phyloP scores from a whole-genome alignment of 2,888 invertebrate genomes.

The Crepidodera aurea region DNA sequence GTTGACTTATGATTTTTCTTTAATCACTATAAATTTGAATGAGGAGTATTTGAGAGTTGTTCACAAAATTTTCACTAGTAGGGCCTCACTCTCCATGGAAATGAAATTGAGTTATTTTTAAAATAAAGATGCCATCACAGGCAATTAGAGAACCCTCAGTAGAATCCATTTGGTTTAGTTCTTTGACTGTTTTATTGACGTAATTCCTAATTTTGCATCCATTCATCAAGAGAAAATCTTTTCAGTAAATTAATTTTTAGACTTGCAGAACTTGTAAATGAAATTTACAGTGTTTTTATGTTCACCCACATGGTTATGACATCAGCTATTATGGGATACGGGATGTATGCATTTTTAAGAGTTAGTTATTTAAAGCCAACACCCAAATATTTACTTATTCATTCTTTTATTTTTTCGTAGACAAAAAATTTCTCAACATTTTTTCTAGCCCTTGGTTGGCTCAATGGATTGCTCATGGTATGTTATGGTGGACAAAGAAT shows the following conservation, averaged over 20 bases:
- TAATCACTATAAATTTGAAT: too few species aligned
- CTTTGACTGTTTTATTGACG: too few species aligned
- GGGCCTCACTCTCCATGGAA: too few species aligned
- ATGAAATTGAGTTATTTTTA: too few species aligned
- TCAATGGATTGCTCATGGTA: slow-evolving; percentile 1
- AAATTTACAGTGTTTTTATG: neutral
- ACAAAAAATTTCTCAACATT: neutral
- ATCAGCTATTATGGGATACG: slow-evolving; percentile 1
- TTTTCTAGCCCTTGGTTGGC: neutral
- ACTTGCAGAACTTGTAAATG: neutral
- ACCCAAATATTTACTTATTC: neutral
- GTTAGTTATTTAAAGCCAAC: neutral
- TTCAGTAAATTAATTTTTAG: neutral
- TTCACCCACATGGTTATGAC: slow-evolving; percentile 4
- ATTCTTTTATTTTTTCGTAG: neutral
- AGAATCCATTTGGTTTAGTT: too few species aligned
- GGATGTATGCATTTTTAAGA: neutral
- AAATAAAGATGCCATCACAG: too few species aligned
- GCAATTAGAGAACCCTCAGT: too few species aligned
- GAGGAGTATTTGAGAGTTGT: too few species aligned
- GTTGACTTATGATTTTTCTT: too few species aligned
- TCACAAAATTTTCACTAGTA: too few species aligned
- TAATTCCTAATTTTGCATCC: too few species aligned
- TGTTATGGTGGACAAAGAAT: slow-evolving; percentile 1
- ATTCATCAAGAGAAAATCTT: too few species aligned